Evolutionary conservation across 2,113 vertebrate species (phyloP).

Genomic region (Pristiophorus japonicus): DNA sequence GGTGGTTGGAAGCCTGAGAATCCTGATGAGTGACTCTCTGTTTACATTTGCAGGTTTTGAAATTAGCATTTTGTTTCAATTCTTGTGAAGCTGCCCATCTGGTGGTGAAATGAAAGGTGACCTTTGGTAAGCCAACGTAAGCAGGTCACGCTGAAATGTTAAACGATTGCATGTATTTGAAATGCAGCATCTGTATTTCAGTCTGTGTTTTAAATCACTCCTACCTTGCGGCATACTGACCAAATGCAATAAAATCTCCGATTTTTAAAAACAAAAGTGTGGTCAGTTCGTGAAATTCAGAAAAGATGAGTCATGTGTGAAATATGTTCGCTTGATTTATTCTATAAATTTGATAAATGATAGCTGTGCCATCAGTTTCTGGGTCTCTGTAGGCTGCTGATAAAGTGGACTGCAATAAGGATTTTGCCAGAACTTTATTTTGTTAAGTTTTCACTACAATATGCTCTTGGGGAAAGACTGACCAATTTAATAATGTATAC

Average conservation of each 20-base stretch:
- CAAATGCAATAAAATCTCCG: neutral
- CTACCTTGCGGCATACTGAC: neutral
- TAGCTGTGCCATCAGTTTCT: neutral
- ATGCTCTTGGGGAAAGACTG: neutral
- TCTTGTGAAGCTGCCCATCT: neutral
- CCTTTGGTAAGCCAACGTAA: neutral
- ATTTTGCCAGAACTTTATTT: neutral
- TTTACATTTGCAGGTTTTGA: neutral
- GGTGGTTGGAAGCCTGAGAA: neutral
- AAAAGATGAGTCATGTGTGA: neutral
- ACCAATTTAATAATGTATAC: neutral
- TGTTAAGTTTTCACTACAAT: neutral
- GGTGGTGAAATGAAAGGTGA: neutral
- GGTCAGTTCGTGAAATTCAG: neutral
- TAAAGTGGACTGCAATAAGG: neutral
- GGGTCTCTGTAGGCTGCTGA: neutral
- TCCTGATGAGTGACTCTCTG: neutral
- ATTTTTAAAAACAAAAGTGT: neutral
- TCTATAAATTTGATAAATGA: neutral
- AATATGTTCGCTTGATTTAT: neutral
- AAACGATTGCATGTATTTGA: neutral
- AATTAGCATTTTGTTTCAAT: neutral
- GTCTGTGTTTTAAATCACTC: neutral
- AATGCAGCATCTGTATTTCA: neutral
- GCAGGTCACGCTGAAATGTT: neutral